These are phyloP conservation scores for Brachylomia viminalis DNA, from an alignment of 2,888 invertebrate genomes.

Conservation along the genomic window DNA sequence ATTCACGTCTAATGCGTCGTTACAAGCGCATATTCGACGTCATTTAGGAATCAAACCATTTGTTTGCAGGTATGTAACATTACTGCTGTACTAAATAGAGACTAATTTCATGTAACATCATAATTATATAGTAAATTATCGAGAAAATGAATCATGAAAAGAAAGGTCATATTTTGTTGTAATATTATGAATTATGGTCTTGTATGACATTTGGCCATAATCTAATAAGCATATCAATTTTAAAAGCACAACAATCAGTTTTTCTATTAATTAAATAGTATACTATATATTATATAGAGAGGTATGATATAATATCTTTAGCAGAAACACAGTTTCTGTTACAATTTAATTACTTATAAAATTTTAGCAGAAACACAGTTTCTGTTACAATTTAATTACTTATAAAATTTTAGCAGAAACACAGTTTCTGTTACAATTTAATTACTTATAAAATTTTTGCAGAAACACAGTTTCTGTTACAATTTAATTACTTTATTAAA, in stretches of 20 bases:
- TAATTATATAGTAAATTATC: background rate
- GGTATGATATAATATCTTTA: background rate
- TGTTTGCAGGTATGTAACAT: slow-evolving; percentile 85
- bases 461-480: background rate
- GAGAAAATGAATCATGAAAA: background rate
- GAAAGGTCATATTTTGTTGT: background rate
- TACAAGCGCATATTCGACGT: slow-evolving; percentile 87
- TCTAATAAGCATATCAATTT: background rate
- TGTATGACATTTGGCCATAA: background rate
- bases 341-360: too few relatives aligned
- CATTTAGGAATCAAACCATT: slow-evolving; percentile 89
- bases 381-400: too few relatives aligned
- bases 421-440: too few relatives aligned
- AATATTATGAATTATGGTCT: background rate
- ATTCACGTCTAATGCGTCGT: slow-evolving; percentile 87
- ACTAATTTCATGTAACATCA: background rate
- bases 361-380: background rate
- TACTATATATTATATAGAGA: background rate
- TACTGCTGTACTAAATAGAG: background rate
- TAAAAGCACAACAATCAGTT: background rate
- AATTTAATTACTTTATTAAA: too few relatives aligned
- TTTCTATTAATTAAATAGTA: background rate
- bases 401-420: background rate
- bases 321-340: background rate
- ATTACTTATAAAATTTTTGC: background rate